phyloP scores from a whole-genome alignment of 2,888 invertebrate species.

The Netelia virgata region DNA sequence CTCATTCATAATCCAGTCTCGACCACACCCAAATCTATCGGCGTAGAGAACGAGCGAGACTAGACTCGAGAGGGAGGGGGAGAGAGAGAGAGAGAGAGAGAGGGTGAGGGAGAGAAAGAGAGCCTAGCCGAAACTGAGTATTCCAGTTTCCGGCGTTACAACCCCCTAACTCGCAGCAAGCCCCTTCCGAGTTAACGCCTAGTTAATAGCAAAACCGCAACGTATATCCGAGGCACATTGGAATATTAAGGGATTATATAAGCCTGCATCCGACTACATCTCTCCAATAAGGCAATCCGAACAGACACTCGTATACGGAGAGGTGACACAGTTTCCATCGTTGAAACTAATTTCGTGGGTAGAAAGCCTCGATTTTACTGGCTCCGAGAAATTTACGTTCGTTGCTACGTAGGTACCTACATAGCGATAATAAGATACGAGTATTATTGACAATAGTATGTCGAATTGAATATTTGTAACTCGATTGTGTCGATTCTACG shows the following conservation, averaged over 20 bases:
- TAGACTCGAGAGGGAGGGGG: neutral
- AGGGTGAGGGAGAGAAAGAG: slow-evolving; percentile 15
- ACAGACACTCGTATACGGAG: neutral
- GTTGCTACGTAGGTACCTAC: neutral
- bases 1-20: slow-evolving; percentile 78
- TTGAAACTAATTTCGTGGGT: slow-evolving; percentile 27
- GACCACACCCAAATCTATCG: slow-evolving; percentile 69
- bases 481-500: neutral
- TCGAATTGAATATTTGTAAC: neutral
- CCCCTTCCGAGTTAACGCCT: slow-evolving; percentile 79
- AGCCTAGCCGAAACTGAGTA: slow-evolving; percentile 40
- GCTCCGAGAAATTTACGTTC: neutral
- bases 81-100: slow-evolving; percentile 6
- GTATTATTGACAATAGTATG: neutral
- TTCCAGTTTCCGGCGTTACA: slow-evolving; percentile 63
- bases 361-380: slow-evolving; percentile 26
- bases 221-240: slow-evolving; percentile 75
- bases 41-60: neutral
- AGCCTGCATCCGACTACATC: slow-evolving; percentile 58
- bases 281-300: slow-evolving; percentile 56
- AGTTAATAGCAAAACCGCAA: slow-evolving; percentile 80
- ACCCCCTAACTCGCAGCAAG: slow-evolving; percentile 68
- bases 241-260: slow-evolving; percentile 81
- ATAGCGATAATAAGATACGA: neutral
- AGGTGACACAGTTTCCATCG: slow-evolving; percentile 17